phyloP scores from a whole-genome alignment of 2,888 invertebrate genomes.

The Teinopalpus imperialis region DNA sequence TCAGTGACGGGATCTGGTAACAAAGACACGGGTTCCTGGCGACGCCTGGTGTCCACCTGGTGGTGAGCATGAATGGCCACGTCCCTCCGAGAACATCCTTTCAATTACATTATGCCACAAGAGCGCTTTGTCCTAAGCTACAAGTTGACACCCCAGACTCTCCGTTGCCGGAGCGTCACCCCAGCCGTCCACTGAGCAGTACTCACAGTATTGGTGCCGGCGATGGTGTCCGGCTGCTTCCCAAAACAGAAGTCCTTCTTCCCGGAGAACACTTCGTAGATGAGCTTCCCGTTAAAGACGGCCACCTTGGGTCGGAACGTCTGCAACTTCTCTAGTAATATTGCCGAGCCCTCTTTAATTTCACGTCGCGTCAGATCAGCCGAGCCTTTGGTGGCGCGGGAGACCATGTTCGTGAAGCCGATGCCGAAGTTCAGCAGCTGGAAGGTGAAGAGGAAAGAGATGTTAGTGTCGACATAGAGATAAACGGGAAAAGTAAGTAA shows the following conservation, averaged over 20 bases:
- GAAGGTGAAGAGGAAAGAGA: constrained; percentile 6
- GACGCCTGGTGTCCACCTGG: too few relatives aligned
- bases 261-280: constrained; percentile 98
- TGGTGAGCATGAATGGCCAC: too few relatives aligned
- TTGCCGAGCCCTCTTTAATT: constrained; percentile 95
- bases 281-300: constrained; percentile 94
- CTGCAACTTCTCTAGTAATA: constrained; percentile 93
- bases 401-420: constrained; percentile 99
- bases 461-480: too few relatives aligned
- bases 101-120: too few relatives aligned
- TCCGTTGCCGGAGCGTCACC: too few relatives aligned
- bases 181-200: too few relatives aligned
- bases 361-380: constrained; percentile 96
- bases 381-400: constrained; percentile 96
- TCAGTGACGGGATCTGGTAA: too few relatives aligned
- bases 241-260: constrained; percentile 99
- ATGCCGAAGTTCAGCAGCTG: constrained; percentile 94
- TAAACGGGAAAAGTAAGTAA: too few relatives aligned
- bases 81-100: too few relatives aligned
- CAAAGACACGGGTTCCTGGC: too few relatives aligned
- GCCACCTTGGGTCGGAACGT: constrained; percentile 94
- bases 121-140: too few relatives aligned
- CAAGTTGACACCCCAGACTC: too few relatives aligned
- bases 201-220: constrained; percentile 96
- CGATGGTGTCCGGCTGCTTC: constrained; percentile 95